phyloP scores from a whole-genome alignment of 2,797 vertebrate species.

The Dermochelys coriacea region DNA sequence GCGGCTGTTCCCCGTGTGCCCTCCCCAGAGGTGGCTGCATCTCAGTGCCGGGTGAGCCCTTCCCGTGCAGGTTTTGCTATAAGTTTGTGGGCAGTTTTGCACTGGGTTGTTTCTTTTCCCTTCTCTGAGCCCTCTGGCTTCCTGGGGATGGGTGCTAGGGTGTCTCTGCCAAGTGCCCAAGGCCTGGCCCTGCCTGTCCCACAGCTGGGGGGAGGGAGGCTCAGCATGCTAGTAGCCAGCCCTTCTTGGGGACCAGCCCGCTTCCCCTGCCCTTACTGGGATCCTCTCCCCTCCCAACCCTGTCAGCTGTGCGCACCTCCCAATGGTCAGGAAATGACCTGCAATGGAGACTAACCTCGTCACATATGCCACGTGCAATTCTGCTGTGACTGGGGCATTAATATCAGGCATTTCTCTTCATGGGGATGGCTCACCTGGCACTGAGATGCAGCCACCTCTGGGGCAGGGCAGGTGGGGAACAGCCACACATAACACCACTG shows the following conservation, averaged over 20 bases:
- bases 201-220: not conserved
- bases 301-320: too few species aligned
- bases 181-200: not conserved
- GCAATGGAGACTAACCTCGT: not conserved
- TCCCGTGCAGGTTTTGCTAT: not conserved
- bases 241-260: not conserved
- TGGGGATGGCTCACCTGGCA: not conserved
- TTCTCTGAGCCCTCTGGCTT: not conserved
- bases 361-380: too few species aligned
- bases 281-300: not conserved
- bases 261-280: too few species aligned
- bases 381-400: not conserved
- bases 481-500: not conserved
- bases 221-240: not conserved
- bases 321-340: not conserved
- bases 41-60: not conserved
- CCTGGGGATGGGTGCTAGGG: not conserved
- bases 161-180: not conserved
- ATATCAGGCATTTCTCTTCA: fast-evolving
- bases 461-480: not conserved
- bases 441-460: not conserved
- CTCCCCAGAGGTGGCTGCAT: too few species aligned
- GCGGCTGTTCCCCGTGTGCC: too few species aligned
- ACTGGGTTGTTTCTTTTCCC: not conserved
- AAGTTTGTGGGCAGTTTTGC: not conserved